Evolutionary conservation across 2,113 vertebrate genomes (phyloP).

Genomic region (Amphiprion ocellaris): DNA sequence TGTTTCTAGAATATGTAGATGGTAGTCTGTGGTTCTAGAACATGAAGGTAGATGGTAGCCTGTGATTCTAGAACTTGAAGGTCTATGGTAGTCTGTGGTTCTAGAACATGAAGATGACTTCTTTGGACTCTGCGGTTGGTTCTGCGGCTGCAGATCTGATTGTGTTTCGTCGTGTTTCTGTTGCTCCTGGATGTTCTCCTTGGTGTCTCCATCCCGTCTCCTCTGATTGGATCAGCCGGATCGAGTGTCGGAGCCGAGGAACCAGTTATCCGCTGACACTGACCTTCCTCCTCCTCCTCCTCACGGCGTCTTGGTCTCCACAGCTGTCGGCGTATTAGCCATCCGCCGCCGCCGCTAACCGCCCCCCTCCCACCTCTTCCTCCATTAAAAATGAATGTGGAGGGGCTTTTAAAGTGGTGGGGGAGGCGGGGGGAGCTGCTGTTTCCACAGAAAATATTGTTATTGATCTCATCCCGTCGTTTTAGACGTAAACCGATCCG

Average conservation of each 20-base stretch:
- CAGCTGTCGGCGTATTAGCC: constrained; percentile 96
- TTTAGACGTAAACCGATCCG: constrained; percentile 95
- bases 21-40: too few relatives aligned
- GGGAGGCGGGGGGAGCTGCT: constrained; percentile 43
- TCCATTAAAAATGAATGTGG: constrained; percentile 96
- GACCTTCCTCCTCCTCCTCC: constrained; percentile 86
- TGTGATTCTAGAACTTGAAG: too few relatives aligned
- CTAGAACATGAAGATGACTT: neutral
- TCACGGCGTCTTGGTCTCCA: constrained; percentile 90
- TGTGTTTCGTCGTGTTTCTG: constrained; percentile 24
- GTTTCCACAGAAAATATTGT: constrained; percentile 95
- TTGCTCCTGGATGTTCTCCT: constrained; percentile 19
- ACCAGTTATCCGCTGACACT: constrained; percentile 90
- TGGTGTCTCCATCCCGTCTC: constrained; percentile 67
- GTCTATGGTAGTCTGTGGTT: too few relatives aligned
- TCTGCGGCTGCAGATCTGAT: constrained; percentile 22
- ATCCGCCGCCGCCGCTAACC: constrained; percentile 89
- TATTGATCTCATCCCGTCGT: constrained; percentile 96
- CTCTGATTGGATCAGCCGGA: constrained; percentile 83
- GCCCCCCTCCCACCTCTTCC: constrained; percentile 57
- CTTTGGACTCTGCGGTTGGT: constrained; percentile 7
- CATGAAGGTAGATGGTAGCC: too few relatives aligned
- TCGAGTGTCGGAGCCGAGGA: constrained; percentile 83
- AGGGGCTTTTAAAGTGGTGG: constrained; percentile 88
- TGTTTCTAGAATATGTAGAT: too few relatives aligned